Evolutionary conservation across 2,113 vertebrate genomes (phyloP).

Genomic region (Rhinoderma darwinii): DNA sequence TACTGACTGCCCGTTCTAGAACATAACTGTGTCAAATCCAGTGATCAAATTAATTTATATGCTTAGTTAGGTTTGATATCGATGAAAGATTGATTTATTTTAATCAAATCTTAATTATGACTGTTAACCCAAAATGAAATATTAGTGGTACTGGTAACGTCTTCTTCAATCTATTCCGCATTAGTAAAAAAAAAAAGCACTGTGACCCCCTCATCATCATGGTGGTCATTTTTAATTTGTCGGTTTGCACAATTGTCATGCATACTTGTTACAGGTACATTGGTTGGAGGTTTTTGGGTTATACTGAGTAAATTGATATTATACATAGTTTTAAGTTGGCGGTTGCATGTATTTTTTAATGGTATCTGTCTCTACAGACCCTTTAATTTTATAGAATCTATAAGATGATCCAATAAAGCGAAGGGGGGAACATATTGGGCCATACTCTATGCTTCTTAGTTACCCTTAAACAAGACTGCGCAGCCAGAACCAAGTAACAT

Average conservation of each 20-base stretch:
- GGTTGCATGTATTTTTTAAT: no score
- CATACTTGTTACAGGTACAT: background rate
- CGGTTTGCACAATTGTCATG: no score
- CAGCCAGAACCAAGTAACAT: no score
- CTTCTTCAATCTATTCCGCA: background rate
- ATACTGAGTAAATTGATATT: no score
- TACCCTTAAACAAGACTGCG: no score
- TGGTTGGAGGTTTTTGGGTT: background rate
- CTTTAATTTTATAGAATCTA: no score
- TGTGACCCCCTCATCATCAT: background rate
- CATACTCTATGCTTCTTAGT: no score
- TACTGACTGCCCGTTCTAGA: background rate
- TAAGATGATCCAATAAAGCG: no score
- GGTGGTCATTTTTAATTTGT: background rate
- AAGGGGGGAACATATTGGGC: no score
- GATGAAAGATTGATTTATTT: background rate
- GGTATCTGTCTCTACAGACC: no score
- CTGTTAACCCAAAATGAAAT: background rate
- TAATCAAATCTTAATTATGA: background rate
- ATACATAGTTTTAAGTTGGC: no score
- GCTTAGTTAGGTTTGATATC: background rate
- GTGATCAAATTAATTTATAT: background rate
- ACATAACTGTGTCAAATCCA: background rate
- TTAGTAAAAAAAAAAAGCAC: background rate
- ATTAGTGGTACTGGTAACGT: background rate